phyloP scores from a whole-genome alignment of 2,797 vertebrate species.

The Jordanella pulchra region DNA sequence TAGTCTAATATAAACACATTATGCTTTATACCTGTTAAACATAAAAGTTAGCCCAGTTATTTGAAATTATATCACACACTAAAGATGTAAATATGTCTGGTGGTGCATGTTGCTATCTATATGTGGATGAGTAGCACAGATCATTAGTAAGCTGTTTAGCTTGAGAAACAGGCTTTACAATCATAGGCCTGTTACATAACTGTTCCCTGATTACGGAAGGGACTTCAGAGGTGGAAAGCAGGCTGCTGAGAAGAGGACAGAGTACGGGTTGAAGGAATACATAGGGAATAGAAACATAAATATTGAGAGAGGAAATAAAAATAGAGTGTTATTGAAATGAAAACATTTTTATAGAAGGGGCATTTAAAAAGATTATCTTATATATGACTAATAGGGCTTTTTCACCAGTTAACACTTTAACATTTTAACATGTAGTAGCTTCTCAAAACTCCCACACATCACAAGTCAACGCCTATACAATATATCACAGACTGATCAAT shows the following conservation, averaged over 20 bases:
- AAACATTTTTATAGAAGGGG: background rate
- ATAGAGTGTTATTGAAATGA: background rate
- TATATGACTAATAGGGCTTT: background rate
- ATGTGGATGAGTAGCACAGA: slow-evolving; percentile 59
- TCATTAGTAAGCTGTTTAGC: slow-evolving; percentile 50
- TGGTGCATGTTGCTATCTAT: slow-evolving; percentile 23
- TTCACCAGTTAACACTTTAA: background rate
- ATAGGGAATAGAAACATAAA: background rate
- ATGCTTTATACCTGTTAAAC: slow-evolving; percentile 10
- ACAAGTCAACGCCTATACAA: no score
- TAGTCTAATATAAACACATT: background rate
- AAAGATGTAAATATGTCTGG: slow-evolving; percentile 37
- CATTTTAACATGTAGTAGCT: no score
- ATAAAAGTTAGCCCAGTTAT: background rate
- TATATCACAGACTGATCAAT: no score
- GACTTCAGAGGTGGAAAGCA: slow-evolving; percentile 44
- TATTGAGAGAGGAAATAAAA: background rate
- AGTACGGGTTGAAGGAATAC: slow-evolving; percentile 8
- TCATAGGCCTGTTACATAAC: slow-evolving; percentile 66
- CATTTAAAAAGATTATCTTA: background rate
- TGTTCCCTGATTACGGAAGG: slow-evolving; percentile 54
- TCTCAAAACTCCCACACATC: no score
- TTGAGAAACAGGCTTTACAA: slow-evolving; percentile 58
- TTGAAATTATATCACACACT: background rate
- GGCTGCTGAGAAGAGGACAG: slow-evolving; percentile 9